A percentile compares a stretch with the other conserved stretches of the same genome.
Conservation (phyloP, 2,888 invertebrate genomes). For the Sinelater perroti region DNA sequence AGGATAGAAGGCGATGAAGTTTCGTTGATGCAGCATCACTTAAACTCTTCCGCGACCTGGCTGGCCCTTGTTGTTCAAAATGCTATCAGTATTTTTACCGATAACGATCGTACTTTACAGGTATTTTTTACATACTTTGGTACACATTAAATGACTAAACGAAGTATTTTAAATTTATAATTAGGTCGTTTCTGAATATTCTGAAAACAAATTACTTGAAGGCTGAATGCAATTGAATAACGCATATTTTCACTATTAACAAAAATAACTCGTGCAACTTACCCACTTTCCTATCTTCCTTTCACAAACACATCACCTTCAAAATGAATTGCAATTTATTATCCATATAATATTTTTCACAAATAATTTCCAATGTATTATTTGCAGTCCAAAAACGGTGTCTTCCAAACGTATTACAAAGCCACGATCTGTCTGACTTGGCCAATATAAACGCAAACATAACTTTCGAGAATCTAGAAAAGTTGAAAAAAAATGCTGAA, state of each 20-base stretch:
- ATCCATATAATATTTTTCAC: not conserved
- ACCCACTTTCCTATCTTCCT: too few species aligned
- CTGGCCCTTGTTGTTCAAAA: slow-evolving; percentile 62
- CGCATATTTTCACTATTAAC: too few species aligned
- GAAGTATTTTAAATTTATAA: too few species aligned
- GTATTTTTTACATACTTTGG: too few species aligned
- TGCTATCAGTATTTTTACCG: slow-evolving; percentile 60
- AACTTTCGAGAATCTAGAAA: slow-evolving; percentile 57
- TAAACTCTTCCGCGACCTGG: slow-evolving; percentile 58
- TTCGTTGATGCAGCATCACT: slow-evolving; percentile 57
- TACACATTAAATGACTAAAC: too few species aligned
- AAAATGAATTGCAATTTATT: too few species aligned
- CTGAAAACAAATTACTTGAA: too few species aligned
- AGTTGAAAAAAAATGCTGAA: slow-evolving; percentile 61
- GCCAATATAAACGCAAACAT: slow-evolving; percentile 18
- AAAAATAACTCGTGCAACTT: too few species aligned
- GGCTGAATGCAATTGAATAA: too few species aligned
- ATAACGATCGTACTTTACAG: slow-evolving; percentile 61
- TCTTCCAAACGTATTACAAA: slow-evolving; percentile 58
- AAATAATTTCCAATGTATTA: too few species aligned
- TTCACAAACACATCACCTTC: too few species aligned
- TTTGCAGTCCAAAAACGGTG: slow-evolving; percentile 66
- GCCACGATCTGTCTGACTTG: slow-evolving; percentile 30
- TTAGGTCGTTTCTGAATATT: too few species aligned
- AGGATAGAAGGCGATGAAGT: slow-evolving; percentile 48